phyloP scores from a whole-genome alignment of 2,113 vertebrate species.

The Myanophis thanlyinensis region DNA sequence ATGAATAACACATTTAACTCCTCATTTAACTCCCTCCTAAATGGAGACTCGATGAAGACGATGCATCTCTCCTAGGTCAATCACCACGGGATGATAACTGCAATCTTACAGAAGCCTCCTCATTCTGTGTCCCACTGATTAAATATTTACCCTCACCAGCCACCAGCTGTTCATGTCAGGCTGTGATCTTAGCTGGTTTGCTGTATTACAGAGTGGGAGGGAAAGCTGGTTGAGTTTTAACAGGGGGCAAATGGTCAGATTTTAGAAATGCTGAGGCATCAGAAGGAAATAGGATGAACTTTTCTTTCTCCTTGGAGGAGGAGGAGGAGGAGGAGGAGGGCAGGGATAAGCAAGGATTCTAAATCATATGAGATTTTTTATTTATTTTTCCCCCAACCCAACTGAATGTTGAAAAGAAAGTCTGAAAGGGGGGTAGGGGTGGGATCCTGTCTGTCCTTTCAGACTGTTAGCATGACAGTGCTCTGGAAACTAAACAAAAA shows the following conservation, averaged over 20 bases:
- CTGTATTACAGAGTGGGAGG: neutral
- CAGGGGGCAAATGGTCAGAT: slow-evolving; percentile 54
- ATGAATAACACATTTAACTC: neutral
- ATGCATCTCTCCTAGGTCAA: neutral
- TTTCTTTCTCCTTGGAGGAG: slow-evolving; percentile 39
- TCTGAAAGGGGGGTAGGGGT: neutral
- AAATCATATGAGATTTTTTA: neutral
- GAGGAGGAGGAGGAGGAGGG: neutral
- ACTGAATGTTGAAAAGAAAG: neutral
- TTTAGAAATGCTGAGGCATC: slow-evolving; percentile 58
- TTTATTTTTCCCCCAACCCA: neutral
- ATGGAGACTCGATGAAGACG: neutral
- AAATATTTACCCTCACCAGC: slow-evolving; percentile 47
- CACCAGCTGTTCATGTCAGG: neutral
- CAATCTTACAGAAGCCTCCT: neutral
- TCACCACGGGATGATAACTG: neutral
- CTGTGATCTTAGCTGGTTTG: slow-evolving; percentile 12
- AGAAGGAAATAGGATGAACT: slow-evolving; percentile 40
- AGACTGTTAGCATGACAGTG: neutral
- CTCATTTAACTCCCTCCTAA: neutral
- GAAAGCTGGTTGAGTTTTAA: slow-evolving; percentile 61
- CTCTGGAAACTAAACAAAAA: neutral
- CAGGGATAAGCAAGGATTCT: neutral
- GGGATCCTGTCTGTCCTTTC: neutral
- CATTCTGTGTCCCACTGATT: neutral